Evolutionary conservation across 1,140 invertebrate genomes (phyloP).

Genomic region (Meloidogyne hapla): DNA sequence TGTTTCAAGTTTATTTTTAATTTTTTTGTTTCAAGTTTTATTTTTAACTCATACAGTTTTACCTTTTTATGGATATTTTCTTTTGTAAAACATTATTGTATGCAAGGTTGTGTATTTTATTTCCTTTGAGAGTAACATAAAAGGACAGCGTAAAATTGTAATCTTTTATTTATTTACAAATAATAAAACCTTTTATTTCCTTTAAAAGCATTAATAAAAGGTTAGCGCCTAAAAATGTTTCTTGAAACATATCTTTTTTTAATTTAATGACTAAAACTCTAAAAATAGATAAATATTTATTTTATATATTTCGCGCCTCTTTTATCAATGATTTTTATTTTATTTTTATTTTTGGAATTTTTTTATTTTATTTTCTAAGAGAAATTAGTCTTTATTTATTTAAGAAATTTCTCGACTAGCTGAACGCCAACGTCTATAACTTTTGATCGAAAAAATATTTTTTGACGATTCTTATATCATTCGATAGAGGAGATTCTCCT

Average conservation of each 20-base stretch:
- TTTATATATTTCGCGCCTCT: too few species aligned
- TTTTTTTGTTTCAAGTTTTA: background rate
- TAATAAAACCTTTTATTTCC: slow-evolving; percentile 6
- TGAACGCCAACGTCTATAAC: too few species aligned
- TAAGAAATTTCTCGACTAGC: too few species aligned
- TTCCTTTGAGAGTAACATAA: background rate
- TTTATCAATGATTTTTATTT: too few species aligned
- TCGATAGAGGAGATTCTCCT: too few species aligned
- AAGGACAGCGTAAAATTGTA: background rate
- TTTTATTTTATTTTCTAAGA: too few species aligned
- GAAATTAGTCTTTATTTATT: too few species aligned
- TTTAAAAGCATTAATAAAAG: background rate
- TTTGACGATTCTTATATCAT: too few species aligned
- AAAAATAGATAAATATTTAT: too few species aligned
- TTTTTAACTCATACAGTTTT: background rate
- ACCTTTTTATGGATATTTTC: background rate
- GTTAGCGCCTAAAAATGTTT: background rate
- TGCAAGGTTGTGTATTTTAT: background rate
- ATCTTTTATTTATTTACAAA: background rate
- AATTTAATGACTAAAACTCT: background rate
- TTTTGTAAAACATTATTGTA: background rate
- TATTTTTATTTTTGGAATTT: too few species aligned
- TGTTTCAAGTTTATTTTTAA: background rate
- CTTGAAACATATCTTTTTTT: background rate
- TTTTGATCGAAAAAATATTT: too few species aligned